phyloP scores from a whole-genome alignment of 1,140 invertebrate species.

The Calephelis virginiensis region DNA sequence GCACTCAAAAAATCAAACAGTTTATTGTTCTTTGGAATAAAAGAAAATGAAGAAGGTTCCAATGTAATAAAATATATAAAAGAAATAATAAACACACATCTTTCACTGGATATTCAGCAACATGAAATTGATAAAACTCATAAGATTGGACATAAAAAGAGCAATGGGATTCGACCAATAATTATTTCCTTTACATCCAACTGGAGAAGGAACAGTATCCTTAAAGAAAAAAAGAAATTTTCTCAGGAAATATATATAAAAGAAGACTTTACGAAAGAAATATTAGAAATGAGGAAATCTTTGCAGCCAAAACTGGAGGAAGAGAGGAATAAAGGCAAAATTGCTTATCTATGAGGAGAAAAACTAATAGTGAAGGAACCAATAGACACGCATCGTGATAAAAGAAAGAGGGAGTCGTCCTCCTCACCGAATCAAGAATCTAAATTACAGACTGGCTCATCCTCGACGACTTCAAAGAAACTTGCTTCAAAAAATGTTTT shows the following conservation, averaged over 20 bases:
- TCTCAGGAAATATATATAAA: constrained; percentile 16
- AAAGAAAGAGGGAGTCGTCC: constrained; percentile 16
- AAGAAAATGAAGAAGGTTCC: constrained; percentile 8
- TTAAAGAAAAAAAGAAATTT: constrained; percentile 18
- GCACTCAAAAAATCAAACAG: constrained; percentile 7
- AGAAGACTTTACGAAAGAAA: constrained; percentile 21
- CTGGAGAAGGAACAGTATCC: constrained; percentile 14
- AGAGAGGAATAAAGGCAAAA: constrained; percentile 22
- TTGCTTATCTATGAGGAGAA: constrained; percentile 12
- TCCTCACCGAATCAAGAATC: neutral
- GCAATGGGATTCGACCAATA: neutral
- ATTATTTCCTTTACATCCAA: constrained; percentile 16
- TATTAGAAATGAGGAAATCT: constrained; percentile 17
- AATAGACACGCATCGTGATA: constrained; percentile 7
- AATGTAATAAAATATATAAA: constrained; percentile 9
- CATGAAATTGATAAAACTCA: constrained; percentile 18
- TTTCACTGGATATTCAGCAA: constrained; percentile 13
- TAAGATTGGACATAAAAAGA: constrained; percentile 17
- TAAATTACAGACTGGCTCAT: neutral
- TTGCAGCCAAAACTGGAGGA: constrained; percentile 19
- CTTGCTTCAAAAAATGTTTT: constrained; percentile 13
- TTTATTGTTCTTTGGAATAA: constrained; percentile 20
- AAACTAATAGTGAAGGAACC: constrained; percentile 16
- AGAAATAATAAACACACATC: constrained; percentile 14
- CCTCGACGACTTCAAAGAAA: neutral